Percentiles rank a stretch among this genome's conserved stretches.
Evolutionary conservation across 2,888 invertebrate genomes (phyloP).

Genomic region (Mythimna loreyi): DNA sequence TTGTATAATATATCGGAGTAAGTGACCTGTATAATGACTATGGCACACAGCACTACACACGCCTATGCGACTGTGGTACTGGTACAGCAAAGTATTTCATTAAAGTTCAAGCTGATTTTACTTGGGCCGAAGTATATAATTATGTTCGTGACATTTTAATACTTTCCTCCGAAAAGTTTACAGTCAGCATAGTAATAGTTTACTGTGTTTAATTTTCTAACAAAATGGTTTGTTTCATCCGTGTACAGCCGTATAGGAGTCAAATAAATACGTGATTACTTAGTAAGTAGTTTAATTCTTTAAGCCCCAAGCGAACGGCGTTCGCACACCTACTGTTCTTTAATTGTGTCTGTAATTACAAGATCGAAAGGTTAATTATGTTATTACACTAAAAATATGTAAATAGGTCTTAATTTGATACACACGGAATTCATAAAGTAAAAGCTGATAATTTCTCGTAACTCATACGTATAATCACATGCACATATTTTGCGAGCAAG

Average conservation of each 20-base stretch:
- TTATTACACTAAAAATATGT: too few relatives aligned
- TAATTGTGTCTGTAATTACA: too few relatives aligned
- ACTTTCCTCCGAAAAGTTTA: slow-evolving; percentile 2
- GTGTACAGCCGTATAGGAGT: neutral
- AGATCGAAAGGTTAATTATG: too few relatives aligned
- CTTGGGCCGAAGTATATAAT: too few relatives aligned
- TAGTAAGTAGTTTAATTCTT: too few relatives aligned
- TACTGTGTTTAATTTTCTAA: neutral
- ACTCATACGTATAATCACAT: slow-evolving; percentile 23
- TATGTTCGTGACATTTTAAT: neutral
- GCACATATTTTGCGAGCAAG: slow-evolving; percentile 34
- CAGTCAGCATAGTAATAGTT: too few relatives aligned
- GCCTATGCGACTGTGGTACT: too few relatives aligned
- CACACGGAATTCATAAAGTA: neutral
- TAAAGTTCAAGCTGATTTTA: slow-evolving; percentile 4
- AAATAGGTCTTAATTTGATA: neutral
- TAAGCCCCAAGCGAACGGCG: too few relatives aligned
- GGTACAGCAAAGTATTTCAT: slow-evolving; percentile 9
- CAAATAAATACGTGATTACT: neutral
- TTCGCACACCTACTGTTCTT: too few relatives aligned
- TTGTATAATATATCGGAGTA: too few relatives aligned
- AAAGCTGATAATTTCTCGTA: slow-evolving; percentile 18
- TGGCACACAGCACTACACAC: too few relatives aligned
- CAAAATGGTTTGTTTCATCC: neutral
- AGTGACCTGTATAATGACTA: too few relatives aligned